Base-by-base conservation (phyloP, 64 coral and sea anemone genomes). In the Montipora foliosa region DNA sequence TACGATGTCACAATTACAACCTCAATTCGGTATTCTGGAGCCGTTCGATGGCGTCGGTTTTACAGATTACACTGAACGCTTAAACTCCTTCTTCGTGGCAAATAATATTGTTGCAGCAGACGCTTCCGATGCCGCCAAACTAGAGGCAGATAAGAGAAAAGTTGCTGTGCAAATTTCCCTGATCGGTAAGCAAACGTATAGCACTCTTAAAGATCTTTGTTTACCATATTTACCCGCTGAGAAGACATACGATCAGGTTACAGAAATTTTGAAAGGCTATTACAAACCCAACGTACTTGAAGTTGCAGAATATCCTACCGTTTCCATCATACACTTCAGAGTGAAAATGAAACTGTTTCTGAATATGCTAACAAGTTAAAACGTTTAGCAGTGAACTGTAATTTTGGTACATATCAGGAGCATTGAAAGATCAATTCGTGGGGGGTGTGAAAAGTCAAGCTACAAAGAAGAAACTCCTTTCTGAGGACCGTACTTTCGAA, bases 231-330 rank as follows among this genome's bases (percentile, higher is more conserved):
- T 74, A 49, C 87, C 94, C 5, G 67, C 79, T 3, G 73, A 91
- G 22, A 95, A 95, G 66, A 77, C 94, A 3, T 95, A 85, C 82
- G 37, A 91, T 9, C 5, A 89, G 64, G 37, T 95, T 6, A 91
- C 60, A 7, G 77, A 86, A 80, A 81, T 95, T 10, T 21, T 92
- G 19, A 55, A 67, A 13, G 44, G 29, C 58, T 91, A 74, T 49
- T 92, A 89, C 77, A 95, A 95, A 92, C 89, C 89, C 2, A 95
- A 92, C 50, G 89, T 91, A 46, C 89, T 95, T 1, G 94, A 95
- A 83, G 94, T 92, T 19, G 89, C 89, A 13, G 90, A 95, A 79
- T 81, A 79, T 81, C 89, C 6, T 92, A 95, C 78, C 61, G 89
- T 17, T 95, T 92, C 45, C 89, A 95, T 37, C 89, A 92, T 8